phyloP scores from a whole-genome alignment of 2,113 vertebrate species.

The Edolisoma coerulescens region DNA sequence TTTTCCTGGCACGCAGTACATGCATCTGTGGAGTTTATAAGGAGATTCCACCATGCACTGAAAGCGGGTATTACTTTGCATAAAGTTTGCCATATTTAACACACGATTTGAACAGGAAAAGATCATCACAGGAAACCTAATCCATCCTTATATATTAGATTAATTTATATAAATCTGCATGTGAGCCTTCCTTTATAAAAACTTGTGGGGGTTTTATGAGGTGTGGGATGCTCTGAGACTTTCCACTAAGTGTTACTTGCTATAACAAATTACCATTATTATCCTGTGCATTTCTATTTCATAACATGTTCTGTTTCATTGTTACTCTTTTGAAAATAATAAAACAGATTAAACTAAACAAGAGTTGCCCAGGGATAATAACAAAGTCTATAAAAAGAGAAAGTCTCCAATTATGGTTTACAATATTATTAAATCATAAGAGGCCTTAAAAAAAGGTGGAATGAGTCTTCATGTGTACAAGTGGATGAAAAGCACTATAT shows the following conservation, averaged over 20 bases:
- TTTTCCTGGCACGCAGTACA: neutral
- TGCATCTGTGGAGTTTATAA: neutral
- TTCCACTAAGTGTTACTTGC: conserved; percentile 25
- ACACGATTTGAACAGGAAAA: neutral
- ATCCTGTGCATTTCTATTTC: conserved; percentile 16
- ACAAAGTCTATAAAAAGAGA: conserved; percentile 45
- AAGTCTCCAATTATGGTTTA: conserved; percentile 42
- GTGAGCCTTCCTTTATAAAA: neutral
- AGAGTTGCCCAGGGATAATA: conserved; percentile 41
- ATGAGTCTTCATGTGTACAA: neutral
- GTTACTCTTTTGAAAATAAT: conserved; percentile 51
- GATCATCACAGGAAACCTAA: neutral
- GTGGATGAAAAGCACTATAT: neutral
- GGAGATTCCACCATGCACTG: neutral
- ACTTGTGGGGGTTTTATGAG: conserved; percentile 12
- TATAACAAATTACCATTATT: conserved; percentile 44
- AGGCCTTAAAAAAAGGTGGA: conserved; percentile 13
- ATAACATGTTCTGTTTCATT: neutral
- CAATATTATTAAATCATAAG: conserved; percentile 25
- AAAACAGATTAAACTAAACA: conserved; percentile 31
- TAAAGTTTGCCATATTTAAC: neutral
- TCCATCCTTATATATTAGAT: neutral
- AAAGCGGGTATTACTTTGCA: neutral
- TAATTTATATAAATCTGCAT: conserved; percentile 14
- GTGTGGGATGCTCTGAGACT: conserved; percentile 9